Conservation (phyloP, 35 echinoderm and acorn worm genomes). For the Patiria miniata region DNA sequence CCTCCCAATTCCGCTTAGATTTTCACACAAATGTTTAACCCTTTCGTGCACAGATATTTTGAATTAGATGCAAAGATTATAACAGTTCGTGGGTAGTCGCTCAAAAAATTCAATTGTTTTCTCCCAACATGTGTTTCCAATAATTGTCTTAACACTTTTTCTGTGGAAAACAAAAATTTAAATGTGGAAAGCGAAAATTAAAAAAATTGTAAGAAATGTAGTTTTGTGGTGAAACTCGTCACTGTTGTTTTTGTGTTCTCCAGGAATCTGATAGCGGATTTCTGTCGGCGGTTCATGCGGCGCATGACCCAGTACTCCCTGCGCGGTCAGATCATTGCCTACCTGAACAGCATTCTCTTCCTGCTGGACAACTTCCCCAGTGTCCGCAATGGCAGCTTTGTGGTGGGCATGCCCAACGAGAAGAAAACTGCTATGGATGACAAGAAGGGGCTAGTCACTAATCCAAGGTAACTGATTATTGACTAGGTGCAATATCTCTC, state of each 20-base stretch:
- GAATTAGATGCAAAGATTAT: too few relatives aligned
- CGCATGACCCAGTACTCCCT: slow-evolving; percentile 95
- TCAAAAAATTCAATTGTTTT: too few relatives aligned
- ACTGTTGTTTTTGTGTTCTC: background rate
- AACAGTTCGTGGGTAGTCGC: too few relatives aligned
- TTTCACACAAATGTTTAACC: too few relatives aligned
- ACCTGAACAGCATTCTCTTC: slow-evolving; percentile 80
- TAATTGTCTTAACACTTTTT: too few relatives aligned
- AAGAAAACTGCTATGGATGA: slow-evolving; percentile 81
- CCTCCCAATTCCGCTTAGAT: too few relatives aligned
- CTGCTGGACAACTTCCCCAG: slow-evolving; percentile 73
- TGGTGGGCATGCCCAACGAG: slow-evolving; percentile 76
- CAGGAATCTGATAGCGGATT: slow-evolving; percentile 79
- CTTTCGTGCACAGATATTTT: too few relatives aligned
- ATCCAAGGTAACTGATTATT: slow-evolving; percentile 67
- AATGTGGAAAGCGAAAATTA: too few relatives aligned
- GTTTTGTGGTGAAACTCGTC: background rate
- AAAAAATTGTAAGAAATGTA: too few relatives aligned
- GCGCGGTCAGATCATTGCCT: slow-evolving; percentile 91
- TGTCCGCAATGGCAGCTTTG: slow-evolving; percentile 67
- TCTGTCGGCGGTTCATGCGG: slow-evolving; percentile 79
- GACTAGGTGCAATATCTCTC: too few relatives aligned
- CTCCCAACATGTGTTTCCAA: too few relatives aligned
- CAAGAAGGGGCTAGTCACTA: slow-evolving; percentile 64
- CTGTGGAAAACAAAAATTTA: too few relatives aligned